Conservation (phyloP, 2,888 invertebrate species). For the Stenotaenia linearis region DNA sequence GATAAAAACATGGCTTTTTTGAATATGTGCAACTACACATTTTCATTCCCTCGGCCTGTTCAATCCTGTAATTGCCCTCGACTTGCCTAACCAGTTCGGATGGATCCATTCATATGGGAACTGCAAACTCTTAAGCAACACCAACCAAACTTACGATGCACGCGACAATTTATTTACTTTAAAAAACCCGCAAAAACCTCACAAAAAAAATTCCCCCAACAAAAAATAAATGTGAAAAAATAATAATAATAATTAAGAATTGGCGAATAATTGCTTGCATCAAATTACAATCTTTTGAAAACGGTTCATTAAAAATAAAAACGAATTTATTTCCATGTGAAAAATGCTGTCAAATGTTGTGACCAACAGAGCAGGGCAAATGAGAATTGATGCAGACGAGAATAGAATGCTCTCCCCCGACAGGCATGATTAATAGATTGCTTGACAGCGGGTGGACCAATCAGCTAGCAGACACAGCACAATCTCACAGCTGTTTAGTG, state of each 20-base stretch:
- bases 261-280: too few relatives aligned
- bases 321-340: not conserved
- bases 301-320: not conserved
- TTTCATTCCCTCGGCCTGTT: not conserved
- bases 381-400: constrained; percentile 28
- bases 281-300: not conserved
- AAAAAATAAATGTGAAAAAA: not conserved
- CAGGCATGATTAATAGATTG: constrained; percentile 36
- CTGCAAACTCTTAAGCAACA: not conserved
- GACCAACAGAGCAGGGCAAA: constrained; percentile 5
- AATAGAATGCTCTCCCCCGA: constrained; percentile 30
- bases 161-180: not conserved
- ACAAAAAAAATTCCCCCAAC: not conserved
- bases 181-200: not conserved
- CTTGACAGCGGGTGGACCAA: constrained; percentile 36
- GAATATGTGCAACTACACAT: not conserved
- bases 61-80: not conserved
- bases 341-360: not conserved
- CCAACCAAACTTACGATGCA: not conserved
- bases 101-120: not conserved
- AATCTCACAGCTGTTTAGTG: constrained; percentile 34
- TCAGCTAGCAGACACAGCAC: constrained; percentile 14
- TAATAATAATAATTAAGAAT: not conserved
- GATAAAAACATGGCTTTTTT: not conserved
- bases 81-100: constrained; percentile 19